Conservation (phyloP, 2,113 vertebrate species). For the Neopipo cinnamomea region DNA sequence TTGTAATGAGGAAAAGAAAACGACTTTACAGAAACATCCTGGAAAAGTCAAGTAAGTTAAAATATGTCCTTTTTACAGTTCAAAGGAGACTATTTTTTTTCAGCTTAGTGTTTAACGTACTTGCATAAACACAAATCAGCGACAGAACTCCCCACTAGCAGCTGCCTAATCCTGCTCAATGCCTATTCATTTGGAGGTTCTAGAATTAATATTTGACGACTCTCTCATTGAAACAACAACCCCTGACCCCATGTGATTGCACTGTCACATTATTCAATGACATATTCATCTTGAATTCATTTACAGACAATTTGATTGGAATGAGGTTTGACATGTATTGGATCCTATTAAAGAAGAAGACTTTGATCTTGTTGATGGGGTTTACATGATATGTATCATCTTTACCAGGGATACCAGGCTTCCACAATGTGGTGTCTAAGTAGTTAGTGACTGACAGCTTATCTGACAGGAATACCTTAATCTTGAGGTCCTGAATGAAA, state of each 20-base stretch:
- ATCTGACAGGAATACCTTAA: slow-evolving; percentile 82
- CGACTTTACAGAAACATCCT: slow-evolving; percentile 72
- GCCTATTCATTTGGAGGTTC: slow-evolving; percentile 77
- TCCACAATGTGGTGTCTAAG: slow-evolving; percentile 75
- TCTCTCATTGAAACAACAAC: slow-evolving; percentile 81
- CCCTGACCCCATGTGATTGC: slow-evolving; percentile 81
- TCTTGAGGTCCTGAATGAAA: slow-evolving; percentile 76
- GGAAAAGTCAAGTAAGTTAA: slow-evolving; percentile 80
- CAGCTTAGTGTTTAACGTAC: slow-evolving; percentile 64
- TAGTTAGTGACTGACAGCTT: slow-evolving; percentile 76
- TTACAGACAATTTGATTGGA: slow-evolving; percentile 83
- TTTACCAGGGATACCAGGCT: slow-evolving; percentile 77
- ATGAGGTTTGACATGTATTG: slow-evolving; percentile 83
- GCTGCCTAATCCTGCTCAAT: slow-evolving; percentile 74
- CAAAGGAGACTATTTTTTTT: slow-evolving; percentile 51
- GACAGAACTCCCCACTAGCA: slow-evolving; percentile 69
- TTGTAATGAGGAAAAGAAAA: slow-evolving; percentile 75
- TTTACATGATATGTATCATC: slow-evolving; percentile 83
- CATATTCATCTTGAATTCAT: slow-evolving; percentile 85
- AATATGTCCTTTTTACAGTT: slow-evolving; percentile 52
- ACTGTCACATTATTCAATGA: slow-evolving; percentile 85
- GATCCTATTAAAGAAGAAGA: slow-evolving; percentile 79
- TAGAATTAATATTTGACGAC: slow-evolving; percentile 86
- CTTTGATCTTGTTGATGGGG: slow-evolving; percentile 82
- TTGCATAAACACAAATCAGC: slow-evolving; percentile 75